Evolutionary conservation across 2,797 vertebrate genomes (phyloP), one percentile per base, ranked within the genome.

Genomic region (Halcyon badia): DNA sequence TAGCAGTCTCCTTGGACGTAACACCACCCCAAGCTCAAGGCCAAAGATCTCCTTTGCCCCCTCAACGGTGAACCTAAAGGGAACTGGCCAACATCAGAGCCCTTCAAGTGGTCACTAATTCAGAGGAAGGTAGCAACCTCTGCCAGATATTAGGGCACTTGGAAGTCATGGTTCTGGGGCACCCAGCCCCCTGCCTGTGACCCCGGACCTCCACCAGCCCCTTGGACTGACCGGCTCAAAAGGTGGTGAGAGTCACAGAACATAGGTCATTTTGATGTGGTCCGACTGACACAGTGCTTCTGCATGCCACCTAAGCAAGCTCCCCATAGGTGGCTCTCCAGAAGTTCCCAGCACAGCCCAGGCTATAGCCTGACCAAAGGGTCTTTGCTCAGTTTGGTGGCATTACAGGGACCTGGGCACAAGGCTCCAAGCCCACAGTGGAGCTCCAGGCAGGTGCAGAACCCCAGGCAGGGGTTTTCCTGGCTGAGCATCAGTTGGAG

Each of bases 191-290:
- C 8, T 20, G 4, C 3, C 51, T 35, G 30, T 5, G 4, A 57
- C 21, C 42, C n/a, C 6, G 6, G n/a, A 10, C 15, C 33, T 71
- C 44, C 44, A 22, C 26, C 77, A 35, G 24, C 4, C 10, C 25
- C 52, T 14, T 25, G 21, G 52, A 22, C 0, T 8, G 64, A 39
- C 33, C 19, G 57, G 31, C 31, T 1, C 6, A n/a, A 19, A 49
- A 22, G 21, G 28, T 7, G 17, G n/a, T 5, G 11, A 33, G 31
- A 39, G 49, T 12, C 49, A 18, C 42, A 11, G n/a, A 62, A 69
- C 17, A 9, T 0, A 1, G 20, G 14, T 14, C 11, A 6, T 24
- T 54, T 28, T 0, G 1, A 79, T 48, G 30, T 6, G 1, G 41
- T 30, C 16, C 33, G 19, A 12, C 21, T 25, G 68, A 39, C 33